A percentile compares a stretch with the other conserved stretches of the same genome.
These are phyloP conservation scores for Rhizoglyphus robini DNA, from an alignment of 1,140 invertebrate species.

Conservation along the genomic window DNA sequence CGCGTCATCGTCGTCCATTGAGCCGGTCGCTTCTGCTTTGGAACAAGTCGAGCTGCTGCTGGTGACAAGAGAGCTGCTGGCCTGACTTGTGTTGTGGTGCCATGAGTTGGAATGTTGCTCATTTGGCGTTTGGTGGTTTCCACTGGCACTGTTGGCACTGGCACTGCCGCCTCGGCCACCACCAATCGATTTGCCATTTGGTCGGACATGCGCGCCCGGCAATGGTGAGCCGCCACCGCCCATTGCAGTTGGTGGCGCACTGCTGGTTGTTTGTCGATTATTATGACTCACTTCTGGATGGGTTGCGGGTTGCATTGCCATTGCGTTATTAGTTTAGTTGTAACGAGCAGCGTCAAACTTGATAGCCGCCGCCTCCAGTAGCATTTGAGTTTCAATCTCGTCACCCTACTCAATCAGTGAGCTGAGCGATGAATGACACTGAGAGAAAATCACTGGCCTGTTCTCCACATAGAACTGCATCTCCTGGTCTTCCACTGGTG, in stretches of 20 bases:
- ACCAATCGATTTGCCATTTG: background rate
- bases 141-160: background rate
- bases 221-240: background rate
- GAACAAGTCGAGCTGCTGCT: too few species aligned
- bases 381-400: background rate
- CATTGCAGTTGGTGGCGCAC: background rate
- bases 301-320: background rate
- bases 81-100: background rate
- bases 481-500: too few species aligned
- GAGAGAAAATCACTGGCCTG: conserved; percentile 1
- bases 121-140: too few species aligned
- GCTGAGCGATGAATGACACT: conserved; percentile 13
- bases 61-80: too few species aligned
- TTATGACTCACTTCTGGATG: too few species aligned
- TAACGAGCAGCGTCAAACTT: background rate
- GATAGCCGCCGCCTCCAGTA: conserved; percentile 2
- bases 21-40: background rate
- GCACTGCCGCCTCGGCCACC: background rate
- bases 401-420: background rate
- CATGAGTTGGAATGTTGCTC: background rate
- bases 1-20: background rate
- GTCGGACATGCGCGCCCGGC: background rate
- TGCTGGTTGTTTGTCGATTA: background rate
- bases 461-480: too few species aligned
- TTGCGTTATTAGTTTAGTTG: background rate